phyloP scores from a whole-genome alignment of 1,140 invertebrate species.

The Micrasema longulum region DNA sequence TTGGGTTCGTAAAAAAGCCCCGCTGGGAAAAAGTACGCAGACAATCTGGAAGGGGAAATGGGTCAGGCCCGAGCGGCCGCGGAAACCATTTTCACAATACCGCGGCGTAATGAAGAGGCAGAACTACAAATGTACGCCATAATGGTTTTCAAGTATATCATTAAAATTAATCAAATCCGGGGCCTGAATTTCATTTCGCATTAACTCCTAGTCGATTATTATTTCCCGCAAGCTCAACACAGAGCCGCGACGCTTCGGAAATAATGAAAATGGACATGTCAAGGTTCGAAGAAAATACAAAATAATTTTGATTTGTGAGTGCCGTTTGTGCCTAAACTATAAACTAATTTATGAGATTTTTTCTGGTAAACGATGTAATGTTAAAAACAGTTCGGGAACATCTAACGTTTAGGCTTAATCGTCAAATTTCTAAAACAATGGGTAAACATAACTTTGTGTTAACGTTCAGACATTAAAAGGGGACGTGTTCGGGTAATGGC shows the following conservation, averaged over 20 bases:
- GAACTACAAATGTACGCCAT: constrained; percentile 9
- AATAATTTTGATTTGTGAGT: not conserved
- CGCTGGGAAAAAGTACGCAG: not conserved
- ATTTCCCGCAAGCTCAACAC: not conserved
- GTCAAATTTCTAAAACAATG: not conserved
- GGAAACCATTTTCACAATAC: constrained; percentile 12
- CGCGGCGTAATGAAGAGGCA: constrained; percentile 25
- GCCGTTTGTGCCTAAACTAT: not conserved
- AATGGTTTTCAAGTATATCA: constrained; percentile 17
- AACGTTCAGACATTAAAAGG: not conserved
- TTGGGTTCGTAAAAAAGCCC: not conserved
- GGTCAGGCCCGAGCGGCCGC: constrained; percentile 19
- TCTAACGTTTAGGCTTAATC: not conserved
- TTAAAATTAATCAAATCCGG: constrained; percentile 34
- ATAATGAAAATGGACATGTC: constrained; percentile 1
- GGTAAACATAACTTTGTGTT: not conserved
- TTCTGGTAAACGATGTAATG: not conserved
- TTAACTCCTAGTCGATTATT: constrained; percentile 17
- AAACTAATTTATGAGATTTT: too few relatives aligned
- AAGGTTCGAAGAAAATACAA: not conserved
- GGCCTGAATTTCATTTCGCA: constrained; percentile 18
- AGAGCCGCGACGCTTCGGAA: not conserved
- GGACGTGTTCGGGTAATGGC: not conserved
- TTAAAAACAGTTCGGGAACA: not conserved
- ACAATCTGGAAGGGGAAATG: constrained; percentile 26